Conservation (phyloP, 2,888 invertebrate species). For the Eupithecia insigniata region DNA sequence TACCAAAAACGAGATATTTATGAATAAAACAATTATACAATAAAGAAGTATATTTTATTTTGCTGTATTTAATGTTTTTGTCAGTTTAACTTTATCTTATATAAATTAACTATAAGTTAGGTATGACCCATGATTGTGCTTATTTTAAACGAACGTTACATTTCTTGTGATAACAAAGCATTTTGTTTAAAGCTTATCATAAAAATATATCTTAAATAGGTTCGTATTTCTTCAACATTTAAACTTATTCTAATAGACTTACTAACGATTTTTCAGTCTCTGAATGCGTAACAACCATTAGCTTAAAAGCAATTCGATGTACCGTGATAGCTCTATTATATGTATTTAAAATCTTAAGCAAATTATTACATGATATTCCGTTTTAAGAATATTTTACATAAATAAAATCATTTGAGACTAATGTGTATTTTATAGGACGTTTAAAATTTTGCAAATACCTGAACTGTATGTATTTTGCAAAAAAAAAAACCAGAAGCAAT, state of each 20-base stretch:
- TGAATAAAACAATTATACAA: constrained; percentile 4
- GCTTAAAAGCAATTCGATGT: neutral
- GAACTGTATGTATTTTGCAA: too few species aligned
- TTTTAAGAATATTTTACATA: neutral
- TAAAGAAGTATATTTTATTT: constrained; percentile 1
- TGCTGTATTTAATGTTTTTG: neutral
- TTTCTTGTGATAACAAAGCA: neutral
- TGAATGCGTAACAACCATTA: neutral
- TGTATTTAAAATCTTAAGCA: neutral
- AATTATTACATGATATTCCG: too few species aligned
- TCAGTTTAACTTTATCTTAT: neutral
- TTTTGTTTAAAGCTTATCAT: neutral
- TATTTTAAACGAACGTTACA: neutral
- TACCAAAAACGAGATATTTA: neutral
- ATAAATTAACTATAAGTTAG: neutral
- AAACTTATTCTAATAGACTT: constrained; percentile 15
- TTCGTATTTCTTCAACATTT: constrained; percentile 6
- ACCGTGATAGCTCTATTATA: neutral
- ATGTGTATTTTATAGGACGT: neutral
- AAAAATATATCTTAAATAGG: neutral
- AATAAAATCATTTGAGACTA: neutral
- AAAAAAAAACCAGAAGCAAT: too few species aligned
- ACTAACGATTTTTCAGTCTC: constrained; percentile 18
- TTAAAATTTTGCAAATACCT: too few species aligned
- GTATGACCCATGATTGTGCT: neutral